A percentile compares a stretch with the other conserved stretches of the same genome.
phyloP scores from a whole-genome alignment of 2,113 vertebrate genomes.

The Falco punctatus region DNA sequence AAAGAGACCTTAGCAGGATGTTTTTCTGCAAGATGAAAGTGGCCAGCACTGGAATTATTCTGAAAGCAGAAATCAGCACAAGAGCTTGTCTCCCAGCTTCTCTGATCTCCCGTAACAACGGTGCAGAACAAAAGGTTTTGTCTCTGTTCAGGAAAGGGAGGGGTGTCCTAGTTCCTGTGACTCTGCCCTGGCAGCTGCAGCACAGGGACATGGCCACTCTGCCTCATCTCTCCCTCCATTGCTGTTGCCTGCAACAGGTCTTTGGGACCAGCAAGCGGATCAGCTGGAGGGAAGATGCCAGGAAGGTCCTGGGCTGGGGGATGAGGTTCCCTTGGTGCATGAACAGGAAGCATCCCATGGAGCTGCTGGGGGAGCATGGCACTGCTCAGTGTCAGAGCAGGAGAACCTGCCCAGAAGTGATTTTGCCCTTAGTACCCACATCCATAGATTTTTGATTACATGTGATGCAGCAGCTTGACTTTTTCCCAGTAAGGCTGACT shows the following conservation, averaged over 20 bases:
- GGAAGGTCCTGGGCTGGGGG: neutral
- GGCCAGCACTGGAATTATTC: neutral
- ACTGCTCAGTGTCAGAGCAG: neutral
- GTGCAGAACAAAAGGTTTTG: neutral
- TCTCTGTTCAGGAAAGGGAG: neutral
- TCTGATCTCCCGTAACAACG: neutral
- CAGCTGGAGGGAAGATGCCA: neutral
- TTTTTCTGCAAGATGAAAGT: neutral
- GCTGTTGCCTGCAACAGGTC: neutral
- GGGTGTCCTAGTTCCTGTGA: neutral
- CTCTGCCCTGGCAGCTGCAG: neutral
- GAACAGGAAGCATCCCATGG: neutral
- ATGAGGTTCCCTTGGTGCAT: rapidly evolving
- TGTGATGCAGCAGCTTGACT: neutral
- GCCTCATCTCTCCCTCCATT: neutral
- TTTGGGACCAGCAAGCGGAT: neutral
- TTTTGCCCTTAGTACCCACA: neutral
- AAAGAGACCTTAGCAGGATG: too few relatives aligned
- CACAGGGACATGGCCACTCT: too few relatives aligned
- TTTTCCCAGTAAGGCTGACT: neutral
- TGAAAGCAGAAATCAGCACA: neutral
- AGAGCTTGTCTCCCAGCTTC: neutral
- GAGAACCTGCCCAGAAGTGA: neutral
- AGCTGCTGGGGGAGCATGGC: neutral
- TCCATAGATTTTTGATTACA: rapidly evolving